Conservation (phyloP, 2,113 vertebrate species). For the Cygnus atratus region DNA sequence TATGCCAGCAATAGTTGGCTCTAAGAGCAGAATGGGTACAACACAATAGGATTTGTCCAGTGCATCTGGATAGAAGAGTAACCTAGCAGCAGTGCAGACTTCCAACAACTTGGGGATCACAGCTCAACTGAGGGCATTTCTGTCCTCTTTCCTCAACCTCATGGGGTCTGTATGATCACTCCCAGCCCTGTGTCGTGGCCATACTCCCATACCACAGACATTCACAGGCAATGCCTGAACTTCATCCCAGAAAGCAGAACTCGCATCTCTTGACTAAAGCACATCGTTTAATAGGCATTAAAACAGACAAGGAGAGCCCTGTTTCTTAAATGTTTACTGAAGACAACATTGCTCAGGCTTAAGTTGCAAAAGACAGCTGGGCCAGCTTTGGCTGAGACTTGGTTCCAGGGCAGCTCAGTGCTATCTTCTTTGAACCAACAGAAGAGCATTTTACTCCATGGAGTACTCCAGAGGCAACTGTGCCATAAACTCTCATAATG, state of each 20-base stretch:
- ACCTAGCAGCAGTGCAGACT: neutral
- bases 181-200: neutral
- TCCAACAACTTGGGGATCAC: neutral
- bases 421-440: slow-evolving; percentile 27
- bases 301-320: neutral
- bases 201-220: neutral
- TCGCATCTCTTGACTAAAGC: neutral
- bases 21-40: neutral
- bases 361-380: neutral
- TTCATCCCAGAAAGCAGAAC: neutral
- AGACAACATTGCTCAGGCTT: neutral
- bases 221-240: neutral
- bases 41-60: neutral
- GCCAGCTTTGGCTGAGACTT: neutral
- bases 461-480: neutral
- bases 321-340: slow-evolving; percentile 27
- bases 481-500: slow-evolving; percentile 35
- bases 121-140: neutral
- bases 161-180: accelerated
- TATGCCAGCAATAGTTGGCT: neutral
- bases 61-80: neutral
- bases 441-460: neutral
- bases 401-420: neutral
- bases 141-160: neutral
- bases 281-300: neutral